phyloP scores from a whole-genome alignment of 1,140 invertebrate genomes.

The Nephotettix cincticeps region DNA sequence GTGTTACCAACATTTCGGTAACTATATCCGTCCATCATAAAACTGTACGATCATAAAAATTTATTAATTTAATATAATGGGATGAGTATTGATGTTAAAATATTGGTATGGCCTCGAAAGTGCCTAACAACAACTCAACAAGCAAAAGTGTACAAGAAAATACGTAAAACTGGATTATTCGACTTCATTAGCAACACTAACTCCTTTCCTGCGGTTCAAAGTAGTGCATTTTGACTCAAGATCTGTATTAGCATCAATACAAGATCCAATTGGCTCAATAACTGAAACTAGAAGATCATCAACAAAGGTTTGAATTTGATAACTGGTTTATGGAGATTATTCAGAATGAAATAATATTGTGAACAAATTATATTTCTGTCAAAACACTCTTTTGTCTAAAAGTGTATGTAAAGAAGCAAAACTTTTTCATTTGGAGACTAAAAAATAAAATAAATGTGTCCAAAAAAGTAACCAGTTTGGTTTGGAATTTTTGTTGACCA shows the following conservation, averaged over 20 bases:
- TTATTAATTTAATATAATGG: neutral
- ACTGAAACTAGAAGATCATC: neutral
- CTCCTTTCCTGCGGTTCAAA: neutral
- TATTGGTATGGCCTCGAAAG: neutral
- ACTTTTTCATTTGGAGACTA: too few relatives aligned
- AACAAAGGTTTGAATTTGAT: neutral
- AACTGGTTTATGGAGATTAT: neutral
- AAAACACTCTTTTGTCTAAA: neutral
- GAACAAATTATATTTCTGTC: too few relatives aligned
- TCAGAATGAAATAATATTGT: too few relatives aligned
- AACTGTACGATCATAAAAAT: neutral
- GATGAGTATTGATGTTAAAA: neutral
- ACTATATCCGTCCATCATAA: neutral
- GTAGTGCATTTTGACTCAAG: neutral
- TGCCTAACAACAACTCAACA: neutral
- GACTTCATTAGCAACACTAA: neutral
- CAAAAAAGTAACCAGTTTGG: too few relatives aligned
- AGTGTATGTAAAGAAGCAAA: neutral
- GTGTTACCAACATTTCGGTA: neutral
- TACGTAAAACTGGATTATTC: neutral
- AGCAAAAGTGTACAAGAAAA: neutral
- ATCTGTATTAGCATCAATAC: neutral
- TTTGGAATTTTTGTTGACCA: too few relatives aligned
- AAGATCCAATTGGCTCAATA: neutral
- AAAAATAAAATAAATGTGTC: too few relatives aligned